Evolutionary conservation across 2,888 invertebrate genomes (phyloP), one percentile per base, ranked within the genome.

Genomic region (Papilio elwesi): DNA sequence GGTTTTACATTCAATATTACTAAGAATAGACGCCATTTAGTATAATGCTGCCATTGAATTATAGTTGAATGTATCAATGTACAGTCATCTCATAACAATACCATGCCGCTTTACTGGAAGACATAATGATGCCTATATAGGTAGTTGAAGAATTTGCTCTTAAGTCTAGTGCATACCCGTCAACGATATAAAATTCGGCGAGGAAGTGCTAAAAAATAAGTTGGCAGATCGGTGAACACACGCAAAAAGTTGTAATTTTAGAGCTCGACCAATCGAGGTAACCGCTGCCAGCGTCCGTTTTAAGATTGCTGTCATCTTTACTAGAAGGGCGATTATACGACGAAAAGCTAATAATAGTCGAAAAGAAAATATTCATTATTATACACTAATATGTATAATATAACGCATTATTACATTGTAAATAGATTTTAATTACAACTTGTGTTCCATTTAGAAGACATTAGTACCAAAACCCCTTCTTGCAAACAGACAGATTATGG

Each of bases 171-270:
- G 15, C 10, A 72, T 63, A 70, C 48, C 64, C 55, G 70, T 65
- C 62, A 74, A 74, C 74, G 70, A 71, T 78, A 81, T 79, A 82
- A 77, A 81, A 86, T 87, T 85, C 79, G 83, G 82, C 79, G 77
- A 84, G 83, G 85, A 86, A 87, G 81, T 85, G 77, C 75, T 82
- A 84, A 85, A 88, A 87, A 87, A 84, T 82, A 82, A 86, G 83
- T 83, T 80, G 82, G 82, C 83, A 78, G 82, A 81, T 82, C 81
- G 79, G 79, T 80, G 79, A 80, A 85, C 80, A 89, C 78, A 78
- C 76, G 77, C 79, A 81, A 91, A 89, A 90, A 90, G 82, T 87
- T 84, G 88, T 83, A 84, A 90, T 89, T 91, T 90, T 89, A 87
- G 89, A 90, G 89, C 89, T 88, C 81, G 81, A 83, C 85, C 87